phyloP scores from a whole-genome alignment of 2,113 vertebrate species.

The Aleadryas rufinucha region DNA sequence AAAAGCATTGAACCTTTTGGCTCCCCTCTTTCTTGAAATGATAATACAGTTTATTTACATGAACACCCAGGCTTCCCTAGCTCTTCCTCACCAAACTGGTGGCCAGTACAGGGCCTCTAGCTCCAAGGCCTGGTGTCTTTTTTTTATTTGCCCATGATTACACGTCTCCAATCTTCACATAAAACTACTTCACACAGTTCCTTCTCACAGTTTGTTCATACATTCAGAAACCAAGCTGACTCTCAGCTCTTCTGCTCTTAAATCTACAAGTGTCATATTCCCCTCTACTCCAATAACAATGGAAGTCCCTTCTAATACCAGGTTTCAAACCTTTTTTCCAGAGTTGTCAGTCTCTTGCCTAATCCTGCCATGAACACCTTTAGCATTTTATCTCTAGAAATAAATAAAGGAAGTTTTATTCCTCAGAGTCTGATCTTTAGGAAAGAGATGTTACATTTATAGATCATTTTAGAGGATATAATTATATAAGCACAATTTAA shows the following conservation, averaged over 20 bases:
- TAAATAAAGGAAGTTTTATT: neutral
- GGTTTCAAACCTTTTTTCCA: neutral
- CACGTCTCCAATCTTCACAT: neutral
- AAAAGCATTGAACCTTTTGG: neutral
- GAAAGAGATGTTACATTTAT: neutral
- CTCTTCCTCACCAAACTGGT: neutral
- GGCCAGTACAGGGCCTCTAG: neutral
- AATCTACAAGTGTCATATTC: neutral
- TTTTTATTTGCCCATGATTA: neutral
- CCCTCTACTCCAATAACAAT: neutral
- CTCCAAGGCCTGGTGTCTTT: neutral
- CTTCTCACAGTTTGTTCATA: neutral
- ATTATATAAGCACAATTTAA: constrained; percentile 23
- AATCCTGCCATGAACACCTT: neutral
- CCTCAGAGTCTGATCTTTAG: neutral
- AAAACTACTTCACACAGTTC: neutral
- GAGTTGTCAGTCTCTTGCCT: neutral
- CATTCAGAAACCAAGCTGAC: neutral
- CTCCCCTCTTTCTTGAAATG: neutral
- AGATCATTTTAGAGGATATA: neutral
- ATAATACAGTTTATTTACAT: neutral
- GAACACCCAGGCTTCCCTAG: neutral
- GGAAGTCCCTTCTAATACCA: neutral
- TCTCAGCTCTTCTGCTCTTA: neutral
- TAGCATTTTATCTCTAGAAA: neutral